Base-by-base conservation (phyloP, 2,888 invertebrate species). In the Andrena fulva region DNA sequence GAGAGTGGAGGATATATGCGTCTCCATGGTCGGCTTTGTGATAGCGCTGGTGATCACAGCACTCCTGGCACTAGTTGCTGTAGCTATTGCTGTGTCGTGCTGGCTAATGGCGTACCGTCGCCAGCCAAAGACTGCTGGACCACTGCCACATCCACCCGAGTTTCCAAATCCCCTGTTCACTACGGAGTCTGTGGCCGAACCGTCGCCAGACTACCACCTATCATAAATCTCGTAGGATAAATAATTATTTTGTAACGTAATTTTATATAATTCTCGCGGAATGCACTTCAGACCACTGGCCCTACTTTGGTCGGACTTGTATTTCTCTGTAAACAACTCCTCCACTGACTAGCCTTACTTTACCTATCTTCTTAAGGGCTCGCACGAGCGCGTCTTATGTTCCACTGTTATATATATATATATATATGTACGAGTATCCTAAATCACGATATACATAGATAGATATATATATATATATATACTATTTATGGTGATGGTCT, bases 21-120 rank as follows among this genome's bases (percentile, higher is more conserved):
- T 99, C 89, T 98, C 98, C 76, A 98, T 98, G 95, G 97, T 98
- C 90, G 98, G 98, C 85, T 96, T 99, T 92, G 98, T 98, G 89
- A 98, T 98, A 91, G 98, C 98, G 87, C 95, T 98, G 91, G 97
- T 98, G 85, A 97, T 99, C 93, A 99, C 98, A 87, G 98, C 98
- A 68, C 95, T 98, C 83, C 94, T 99, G 92, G 98, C 98, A 78
- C 95, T 99, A 85, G 98, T 98, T 80, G 98, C 98, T 77, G 98
- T 99, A 77, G 98, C 98, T 35, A 97, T 98, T 69, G 98, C 98
- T 77, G 98, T 98, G 78, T 98, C 98, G 84, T 98, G 98, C 94
- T 99, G 98, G 98, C 95, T 98, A 87, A 97, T 98, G 96, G 98
- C 98, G 90, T 98, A 98, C 95, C 95, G 98, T 88, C 96, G 98